phyloP scores from a whole-genome alignment of 2,113 vertebrate genomes.

The Corythornis madagascariensis region DNA sequence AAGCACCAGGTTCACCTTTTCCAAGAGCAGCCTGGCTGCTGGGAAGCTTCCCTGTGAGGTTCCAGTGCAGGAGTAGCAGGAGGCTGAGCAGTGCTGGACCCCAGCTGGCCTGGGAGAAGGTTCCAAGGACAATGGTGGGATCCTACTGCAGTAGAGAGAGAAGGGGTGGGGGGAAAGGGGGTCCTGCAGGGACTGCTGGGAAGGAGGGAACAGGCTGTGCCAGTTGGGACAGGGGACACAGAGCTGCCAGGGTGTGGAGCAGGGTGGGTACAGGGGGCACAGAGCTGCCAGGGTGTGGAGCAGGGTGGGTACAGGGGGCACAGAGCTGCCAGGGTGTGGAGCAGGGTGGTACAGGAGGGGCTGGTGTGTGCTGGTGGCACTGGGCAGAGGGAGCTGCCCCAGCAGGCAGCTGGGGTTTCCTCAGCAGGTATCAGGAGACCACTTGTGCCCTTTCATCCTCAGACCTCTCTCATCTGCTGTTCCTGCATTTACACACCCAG shows the following conservation, averaged over 20 bases:
- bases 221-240: fast-evolving
- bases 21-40: neutral
- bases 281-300: neutral
- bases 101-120: neutral
- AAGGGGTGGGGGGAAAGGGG: fast-evolving
- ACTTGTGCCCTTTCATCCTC: neutral
- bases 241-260: neutral
- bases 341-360: neutral
- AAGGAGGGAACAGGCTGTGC: too few species aligned
- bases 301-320: neutral
- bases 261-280: neutral
- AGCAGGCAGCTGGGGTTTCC: neutral
- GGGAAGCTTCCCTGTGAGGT: neutral
- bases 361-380: fast-evolving
- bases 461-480: neutral
- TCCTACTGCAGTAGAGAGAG: neutral
- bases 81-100: neutral
- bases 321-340: neutral
- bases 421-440: fast-evolving
- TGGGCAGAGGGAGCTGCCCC: neutral
- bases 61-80: neutral
- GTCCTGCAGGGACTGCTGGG: neutral
- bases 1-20: constrained; percentile 2
- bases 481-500: neutral
- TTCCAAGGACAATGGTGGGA: neutral